Evolutionary conservation across 2,888 invertebrate genomes (phyloP), one percentile per base, ranked within the genome.

Genomic region (Entomobrya proxima): DNA sequence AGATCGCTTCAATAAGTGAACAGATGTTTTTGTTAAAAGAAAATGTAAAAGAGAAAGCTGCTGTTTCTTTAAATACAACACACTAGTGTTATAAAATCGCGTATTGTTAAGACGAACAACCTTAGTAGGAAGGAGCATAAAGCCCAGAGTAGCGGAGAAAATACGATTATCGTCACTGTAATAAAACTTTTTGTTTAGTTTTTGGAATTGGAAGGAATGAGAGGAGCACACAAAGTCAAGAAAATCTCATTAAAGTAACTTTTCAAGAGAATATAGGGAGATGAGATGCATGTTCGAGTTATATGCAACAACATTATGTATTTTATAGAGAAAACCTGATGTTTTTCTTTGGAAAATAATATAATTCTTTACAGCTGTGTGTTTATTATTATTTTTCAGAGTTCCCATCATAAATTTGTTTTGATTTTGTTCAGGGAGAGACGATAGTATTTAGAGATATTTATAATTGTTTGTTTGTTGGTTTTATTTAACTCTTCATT

Each of bases 311-410:
- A n/a, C 7, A 18, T 11, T 55, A 27, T 24, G 7, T 13, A 27
- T 18, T 55, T 24, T 7, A 27, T 27, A 7, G 52, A 13, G 47
- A 47, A 3, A 47, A 50, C n/a, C n/a, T 2, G 21, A 15, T 47
- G 7, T 13, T 61, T 67, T 86, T 86, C 81, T 84, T 74, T 85
- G 87, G 88, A 86, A 88, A 89, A 88, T 88, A 15, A 89, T 88
- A 89, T 89, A 89, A 89, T 88, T 89, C 88, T 89, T 88, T 89
- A 88, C 89, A 89, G 89, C 88, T 89, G 89, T 88, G 88, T 84
- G 85, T 88, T 88, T 87, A 88, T 88, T 87, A 88, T 89, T 88
- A 61, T 61, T 30, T n/a, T 86, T 88, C 85, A 32, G n/a, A n/a
- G 58, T 61, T 61, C 58, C 32, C 58, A 61, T 30, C 30, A 61